Percentiles rank a stretch among this genome's conserved stretches.
Conservation (phyloP, 2,113 vertebrate genomes). For the Thunnus maccoyii region DNA sequence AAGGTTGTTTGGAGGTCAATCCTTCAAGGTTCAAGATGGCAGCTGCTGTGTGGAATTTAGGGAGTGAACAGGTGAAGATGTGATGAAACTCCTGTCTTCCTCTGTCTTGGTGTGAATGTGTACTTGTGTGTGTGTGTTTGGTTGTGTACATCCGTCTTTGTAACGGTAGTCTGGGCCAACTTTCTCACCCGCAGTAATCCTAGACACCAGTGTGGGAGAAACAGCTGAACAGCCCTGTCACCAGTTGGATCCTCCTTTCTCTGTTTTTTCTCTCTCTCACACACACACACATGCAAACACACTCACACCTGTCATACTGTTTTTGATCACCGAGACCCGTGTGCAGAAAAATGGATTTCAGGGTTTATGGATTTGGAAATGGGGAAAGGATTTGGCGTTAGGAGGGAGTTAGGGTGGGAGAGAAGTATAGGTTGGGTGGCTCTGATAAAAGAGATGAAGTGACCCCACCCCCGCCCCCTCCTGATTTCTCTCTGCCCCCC, state of each 20-base stretch:
- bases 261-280: background rate
- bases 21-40: slow-evolving; percentile 52
- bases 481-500: background rate
- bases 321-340: slow-evolving; percentile 13
- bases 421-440: slow-evolving; percentile 4
- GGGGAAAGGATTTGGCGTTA: slow-evolving; percentile 36
- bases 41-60: slow-evolving; percentile 76
- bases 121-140: slow-evolving; percentile 31
- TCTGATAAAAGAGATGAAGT: slow-evolving; percentile 51
- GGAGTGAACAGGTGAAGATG: slow-evolving; percentile 82
- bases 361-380: slow-evolving; percentile 62
- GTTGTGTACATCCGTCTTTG: slow-evolving; percentile 21
- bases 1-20: slow-evolving; percentile 71
- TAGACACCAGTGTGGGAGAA: slow-evolving; percentile 38
- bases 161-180: slow-evolving; percentile 28
- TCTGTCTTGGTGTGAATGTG: slow-evolving; percentile 17
- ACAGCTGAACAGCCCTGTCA: slow-evolving; percentile 68
- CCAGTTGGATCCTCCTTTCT: slow-evolving; percentile 49
- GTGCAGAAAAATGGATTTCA: slow-evolving; percentile 66
- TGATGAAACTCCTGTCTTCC: slow-evolving; percentile 50
- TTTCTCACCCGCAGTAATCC: slow-evolving; percentile 70
- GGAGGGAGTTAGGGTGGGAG: slow-evolving; percentile 19
- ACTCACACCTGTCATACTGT: slow-evolving; percentile 47
- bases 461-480: background rate
- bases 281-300: background rate